phyloP scores from a whole-genome alignment of 2,797 vertebrate genomes.

The Melanotaenia trifasciata region DNA sequence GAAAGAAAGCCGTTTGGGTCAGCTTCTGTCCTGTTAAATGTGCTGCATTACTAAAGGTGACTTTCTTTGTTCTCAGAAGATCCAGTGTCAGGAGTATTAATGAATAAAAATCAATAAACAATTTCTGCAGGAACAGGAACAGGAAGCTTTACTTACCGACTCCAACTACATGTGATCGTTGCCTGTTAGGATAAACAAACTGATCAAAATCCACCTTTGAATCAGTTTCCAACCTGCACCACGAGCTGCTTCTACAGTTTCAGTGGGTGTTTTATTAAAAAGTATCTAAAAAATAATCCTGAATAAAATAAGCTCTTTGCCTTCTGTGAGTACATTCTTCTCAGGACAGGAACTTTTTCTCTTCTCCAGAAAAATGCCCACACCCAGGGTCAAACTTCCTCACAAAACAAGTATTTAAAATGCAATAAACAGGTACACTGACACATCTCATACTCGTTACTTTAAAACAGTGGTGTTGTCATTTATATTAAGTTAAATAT shows the following conservation, averaged over 20 bases:
- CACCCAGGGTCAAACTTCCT: neutral
- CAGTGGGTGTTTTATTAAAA: neutral
- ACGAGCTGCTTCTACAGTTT: neutral
- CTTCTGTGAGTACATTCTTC: neutral
- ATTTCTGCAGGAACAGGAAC: neutral
- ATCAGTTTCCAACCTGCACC: too few relatives aligned
- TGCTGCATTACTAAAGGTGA: neutral
- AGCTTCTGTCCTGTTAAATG: neutral
- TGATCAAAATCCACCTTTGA: neutral
- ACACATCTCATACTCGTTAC: conserved; percentile 9
- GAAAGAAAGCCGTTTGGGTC: neutral
- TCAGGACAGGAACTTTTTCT: neutral
- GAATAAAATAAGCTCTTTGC: neutral
- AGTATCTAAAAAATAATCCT: neutral
- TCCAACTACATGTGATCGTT: neutral
- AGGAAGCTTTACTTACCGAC: neutral
- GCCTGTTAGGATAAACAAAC: neutral
- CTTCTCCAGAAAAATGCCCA: too few relatives aligned
- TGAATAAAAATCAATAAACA: neutral
- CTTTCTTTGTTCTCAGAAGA: neutral
- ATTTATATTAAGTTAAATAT: conserved; percentile 59
- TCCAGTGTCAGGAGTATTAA: neutral
- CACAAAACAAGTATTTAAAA: neutral
- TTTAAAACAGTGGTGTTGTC: conserved; percentile 48
- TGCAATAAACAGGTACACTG: neutral